phyloP scores from a whole-genome alignment of 2,888 invertebrate species.

The Acheta domesticus region DNA sequence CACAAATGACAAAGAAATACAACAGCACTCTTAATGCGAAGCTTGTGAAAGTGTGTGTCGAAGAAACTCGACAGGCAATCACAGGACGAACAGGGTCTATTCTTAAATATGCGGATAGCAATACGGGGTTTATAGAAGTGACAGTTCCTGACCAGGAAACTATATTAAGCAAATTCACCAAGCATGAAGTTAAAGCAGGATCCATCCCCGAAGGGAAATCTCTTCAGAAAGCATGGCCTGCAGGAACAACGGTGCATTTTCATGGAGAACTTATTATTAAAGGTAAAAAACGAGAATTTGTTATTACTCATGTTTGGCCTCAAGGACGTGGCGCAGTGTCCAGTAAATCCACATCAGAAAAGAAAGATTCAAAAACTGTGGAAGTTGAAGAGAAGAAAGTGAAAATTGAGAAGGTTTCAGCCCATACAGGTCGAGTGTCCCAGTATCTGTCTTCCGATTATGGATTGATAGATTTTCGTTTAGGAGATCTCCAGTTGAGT shows the following conservation, averaged over 20 bases:
- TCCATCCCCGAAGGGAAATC: not conserved
- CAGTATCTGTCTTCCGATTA: not conserved
- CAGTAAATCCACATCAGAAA: not conserved
- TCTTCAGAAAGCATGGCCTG: not conserved
- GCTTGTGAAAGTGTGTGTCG: not conserved
- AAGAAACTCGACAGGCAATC: not conserved
- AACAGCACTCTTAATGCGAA: not conserved
- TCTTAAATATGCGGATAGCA: not conserved
- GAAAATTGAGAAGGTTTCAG: not conserved
- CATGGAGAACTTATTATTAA: not conserved
- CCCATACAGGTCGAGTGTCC: not conserved
- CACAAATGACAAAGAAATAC: too few relatives aligned
- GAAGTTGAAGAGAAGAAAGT: not conserved
- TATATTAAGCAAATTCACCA: not conserved
- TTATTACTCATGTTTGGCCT: not conserved
- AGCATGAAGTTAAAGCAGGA: not conserved
- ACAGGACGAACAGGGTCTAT: not conserved
- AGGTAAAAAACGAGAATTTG: not conserved
- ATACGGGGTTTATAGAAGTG: not conserved
- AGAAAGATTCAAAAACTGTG: not conserved
- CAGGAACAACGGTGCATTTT: not conserved
- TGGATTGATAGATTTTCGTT: not conserved
- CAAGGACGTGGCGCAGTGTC: not conserved
- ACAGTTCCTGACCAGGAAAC: not conserved
- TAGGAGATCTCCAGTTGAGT: not conserved